Evolutionary conservation across 2,797 vertebrate species (phyloP), one percentile per base, ranked within the genome.

Genomic region (Caiman crocodilus): DNA sequence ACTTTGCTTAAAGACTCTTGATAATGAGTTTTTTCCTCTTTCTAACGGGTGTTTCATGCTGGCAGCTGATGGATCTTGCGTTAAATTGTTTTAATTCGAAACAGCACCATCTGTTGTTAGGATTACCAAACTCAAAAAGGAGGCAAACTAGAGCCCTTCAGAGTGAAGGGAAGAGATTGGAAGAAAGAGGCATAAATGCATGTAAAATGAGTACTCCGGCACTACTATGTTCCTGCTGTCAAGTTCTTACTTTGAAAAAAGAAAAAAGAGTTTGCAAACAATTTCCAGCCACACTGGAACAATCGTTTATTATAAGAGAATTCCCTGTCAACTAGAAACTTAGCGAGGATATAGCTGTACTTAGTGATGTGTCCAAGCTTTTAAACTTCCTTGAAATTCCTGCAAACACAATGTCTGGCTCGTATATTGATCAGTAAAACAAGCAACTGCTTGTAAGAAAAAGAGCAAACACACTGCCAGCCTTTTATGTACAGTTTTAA

Each of bases 1-100:
- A 91, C 95, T 97, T 96, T 96, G 90, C 94, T 96, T 96, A 97
- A 98, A 97, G 92, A 97, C 89, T 96, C 92, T 90, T 94, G 92
- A 96, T 96, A 97, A 97, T 94, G 97, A 97, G 94, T 97, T 97
- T 93, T 97, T 97, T 87, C 92, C 91, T 85, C 96, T 94, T 97
- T 92, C 95, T 96, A 96, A 92, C 89, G 84, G 84, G 79, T 92
- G 92, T 97, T 97, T 98, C 96, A 96, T 79, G 77, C 79, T 96
- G 96, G 94, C 95, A 97, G 95, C 84, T 94, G 96, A 97, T 83
- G 95, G 97, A 96, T 96, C 91, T 90, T 79, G 32, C 76, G 96
- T 94, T 97, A 97, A 98, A 98, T 93, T 94, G 94, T 94, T 97
- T 97, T 95, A 96, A 96, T 96, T 97, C 93, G 95, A 94, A 97